Conservation (phyloP, 1,140 invertebrate genomes). For the Onthophagus taurus region DNA sequence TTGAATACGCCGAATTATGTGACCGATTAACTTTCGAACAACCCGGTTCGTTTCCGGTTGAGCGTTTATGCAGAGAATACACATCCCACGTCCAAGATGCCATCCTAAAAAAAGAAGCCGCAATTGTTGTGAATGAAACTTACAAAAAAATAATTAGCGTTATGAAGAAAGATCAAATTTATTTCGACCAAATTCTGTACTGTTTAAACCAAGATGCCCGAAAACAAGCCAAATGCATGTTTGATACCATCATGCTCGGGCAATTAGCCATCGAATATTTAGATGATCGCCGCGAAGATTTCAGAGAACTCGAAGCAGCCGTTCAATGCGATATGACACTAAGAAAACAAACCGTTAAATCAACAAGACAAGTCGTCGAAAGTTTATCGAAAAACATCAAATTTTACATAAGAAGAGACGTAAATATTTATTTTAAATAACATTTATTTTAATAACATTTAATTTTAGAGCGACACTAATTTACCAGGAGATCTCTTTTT, state of each 20-base stretch:
- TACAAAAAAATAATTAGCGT: slow-evolving; percentile 49
- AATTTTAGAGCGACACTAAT: slow-evolving; percentile 38
- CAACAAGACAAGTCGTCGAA: slow-evolving; percentile 42
- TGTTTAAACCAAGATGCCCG: slow-evolving; percentile 44
- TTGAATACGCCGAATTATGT: slow-evolving; percentile 40
- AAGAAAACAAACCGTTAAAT: slow-evolving; percentile 43
- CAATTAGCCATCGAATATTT: slow-evolving; percentile 52
- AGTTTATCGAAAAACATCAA: slow-evolving; percentile 46
- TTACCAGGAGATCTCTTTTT: slow-evolving; percentile 20
- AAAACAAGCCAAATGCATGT: slow-evolving; percentile 47
- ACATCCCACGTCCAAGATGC: slow-evolving; percentile 45
- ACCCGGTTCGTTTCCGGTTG: slow-evolving; percentile 34
- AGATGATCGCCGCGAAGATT: slow-evolving; percentile 47
- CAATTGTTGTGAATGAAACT: slow-evolving; percentile 46
- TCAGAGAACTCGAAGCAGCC: slow-evolving; percentile 43
- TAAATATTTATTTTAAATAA: slow-evolving; percentile 28
- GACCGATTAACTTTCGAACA: slow-evolving; percentile 41
- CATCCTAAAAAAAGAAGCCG: slow-evolving; percentile 49
- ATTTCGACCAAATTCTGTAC: slow-evolving; percentile 48
- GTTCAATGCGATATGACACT: slow-evolving; percentile 46
- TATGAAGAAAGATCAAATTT: slow-evolving; percentile 48
- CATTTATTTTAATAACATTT: slow-evolving; percentile 11
- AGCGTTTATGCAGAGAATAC: slow-evolving; percentile 42
- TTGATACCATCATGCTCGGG: slow-evolving; percentile 48
- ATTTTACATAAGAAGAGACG: slow-evolving; percentile 49